These are phyloP conservation scores for Anarsia innoxiella DNA, from an alignment of 2,888 invertebrate genomes.

Conservation along the genomic window DNA sequence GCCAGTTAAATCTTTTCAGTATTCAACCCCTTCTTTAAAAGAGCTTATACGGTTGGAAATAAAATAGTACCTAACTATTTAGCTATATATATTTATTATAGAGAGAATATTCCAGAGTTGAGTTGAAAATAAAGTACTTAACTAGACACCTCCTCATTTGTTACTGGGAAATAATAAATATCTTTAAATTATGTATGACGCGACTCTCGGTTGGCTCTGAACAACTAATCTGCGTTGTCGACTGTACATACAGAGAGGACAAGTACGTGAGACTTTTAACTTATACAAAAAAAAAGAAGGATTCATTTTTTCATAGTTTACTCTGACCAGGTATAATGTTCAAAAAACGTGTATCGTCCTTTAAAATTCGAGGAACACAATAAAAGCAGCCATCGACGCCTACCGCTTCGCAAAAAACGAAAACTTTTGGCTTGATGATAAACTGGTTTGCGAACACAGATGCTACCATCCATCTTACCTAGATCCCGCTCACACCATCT, in stretches of 20 bases:
- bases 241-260: background rate
- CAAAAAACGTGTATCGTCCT: conserved; percentile 29
- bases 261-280: background rate
- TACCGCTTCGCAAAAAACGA: conserved; percentile 51
- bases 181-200: no score
- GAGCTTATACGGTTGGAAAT: no score
- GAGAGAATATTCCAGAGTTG: no score
- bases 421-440: conserved; percentile 52
- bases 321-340: no score
- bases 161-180: no score
- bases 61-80: no score
- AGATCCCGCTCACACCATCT: conserved; percentile 27
- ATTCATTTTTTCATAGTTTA: background rate
- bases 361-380: conserved; percentile 50
- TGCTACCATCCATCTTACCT: conserved; percentile 45
- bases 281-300: background rate
- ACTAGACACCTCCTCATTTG: no score
- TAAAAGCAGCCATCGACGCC: conserved; percentile 58
- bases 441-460: conserved; percentile 59
- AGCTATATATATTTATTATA: no score
- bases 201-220: no score
- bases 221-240: conserved; percentile 5
- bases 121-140: no score
- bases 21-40: no score
- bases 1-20: no score